Conservation (phyloP, 2,113 vertebrate species). For the Charina bottae region DNA sequence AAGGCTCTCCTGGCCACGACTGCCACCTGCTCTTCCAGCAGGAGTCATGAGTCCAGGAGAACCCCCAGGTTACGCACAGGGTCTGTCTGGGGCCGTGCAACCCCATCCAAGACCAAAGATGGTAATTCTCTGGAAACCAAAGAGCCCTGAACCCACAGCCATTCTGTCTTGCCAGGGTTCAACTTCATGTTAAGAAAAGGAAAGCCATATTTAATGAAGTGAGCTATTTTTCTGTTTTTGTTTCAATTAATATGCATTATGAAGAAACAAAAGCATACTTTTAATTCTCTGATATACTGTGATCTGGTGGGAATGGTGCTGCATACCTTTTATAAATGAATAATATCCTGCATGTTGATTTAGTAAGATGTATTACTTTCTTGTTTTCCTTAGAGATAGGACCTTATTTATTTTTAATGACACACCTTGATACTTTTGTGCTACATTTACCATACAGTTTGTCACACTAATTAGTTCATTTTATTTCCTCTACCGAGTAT, state of each 20-base stretch:
- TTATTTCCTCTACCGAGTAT: slow-evolving; percentile 38
- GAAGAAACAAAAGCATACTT: neutral
- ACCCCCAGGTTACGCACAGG: too few relatives aligned
- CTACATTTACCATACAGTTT: slow-evolving; percentile 71
- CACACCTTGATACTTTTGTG: slow-evolving; percentile 56
- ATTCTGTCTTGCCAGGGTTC: too few relatives aligned
- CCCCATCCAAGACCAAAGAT: too few relatives aligned
- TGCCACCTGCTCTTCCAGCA: too few relatives aligned
- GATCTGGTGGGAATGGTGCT: neutral
- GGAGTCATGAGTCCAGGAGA: too few relatives aligned
- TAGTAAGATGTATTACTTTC: slow-evolving; percentile 11
- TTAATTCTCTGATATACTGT: neutral
- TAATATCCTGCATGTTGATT: slow-evolving; percentile 42
- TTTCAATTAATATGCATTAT: too few relatives aligned
- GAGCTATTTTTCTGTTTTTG: too few relatives aligned
- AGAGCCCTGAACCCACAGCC: too few relatives aligned
- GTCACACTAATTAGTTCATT: slow-evolving; percentile 60
- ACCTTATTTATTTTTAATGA: slow-evolving; percentile 75
- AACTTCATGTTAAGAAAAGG: neutral
- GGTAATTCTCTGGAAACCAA: too few relatives aligned
- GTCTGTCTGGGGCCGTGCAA: too few relatives aligned
- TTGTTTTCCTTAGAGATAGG: slow-evolving; percentile 42
- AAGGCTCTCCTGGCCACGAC: too few relatives aligned
- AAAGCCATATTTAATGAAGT: neutral
- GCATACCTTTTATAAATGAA: neutral